A percentile compares a stretch with the other conserved stretches of the same genome.
Evolutionary conservation across 2,888 invertebrate species (phyloP).

Genomic region (Philhelius pedissequus): DNA sequence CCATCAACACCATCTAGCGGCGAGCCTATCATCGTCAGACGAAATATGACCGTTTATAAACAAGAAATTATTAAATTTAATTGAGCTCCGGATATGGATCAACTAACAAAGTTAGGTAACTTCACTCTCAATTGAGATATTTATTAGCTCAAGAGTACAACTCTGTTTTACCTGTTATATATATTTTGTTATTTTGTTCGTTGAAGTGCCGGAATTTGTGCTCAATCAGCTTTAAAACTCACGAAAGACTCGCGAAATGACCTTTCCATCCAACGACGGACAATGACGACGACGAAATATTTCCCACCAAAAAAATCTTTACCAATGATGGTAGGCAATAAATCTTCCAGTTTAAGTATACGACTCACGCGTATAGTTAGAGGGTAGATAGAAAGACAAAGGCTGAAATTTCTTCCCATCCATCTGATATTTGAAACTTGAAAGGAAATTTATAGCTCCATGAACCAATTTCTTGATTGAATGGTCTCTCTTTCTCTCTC

Average conservation of each 20-base stretch:
- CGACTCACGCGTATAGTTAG: background rate
- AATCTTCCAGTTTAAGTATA: background rate
- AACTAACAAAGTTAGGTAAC: slow-evolving; percentile 14
- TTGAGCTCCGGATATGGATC: slow-evolving; percentile 13
- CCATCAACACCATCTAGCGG: slow-evolving; percentile 34
- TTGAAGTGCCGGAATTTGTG: slow-evolving; percentile 29
- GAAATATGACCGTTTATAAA: slow-evolving; percentile 13
- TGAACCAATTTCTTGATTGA: slow-evolving; percentile 38
- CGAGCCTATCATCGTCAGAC: background rate
- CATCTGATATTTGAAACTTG: background rate
- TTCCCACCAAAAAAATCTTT: background rate
- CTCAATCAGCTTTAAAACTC: slow-evolving; percentile 11
- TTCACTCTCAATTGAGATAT: slow-evolving; percentile 21
- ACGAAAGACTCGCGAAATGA: background rate
- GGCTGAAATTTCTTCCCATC: slow-evolving; percentile 17
- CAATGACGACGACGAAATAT: slow-evolving; percentile 16
- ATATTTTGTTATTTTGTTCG: background rate
- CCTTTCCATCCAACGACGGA: slow-evolving; percentile 44
- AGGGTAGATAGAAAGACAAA: too few species aligned
- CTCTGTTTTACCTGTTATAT: background rate
- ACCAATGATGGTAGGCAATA: slow-evolving; percentile 18
- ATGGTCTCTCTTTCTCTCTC: background rate
- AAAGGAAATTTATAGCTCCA: slow-evolving; percentile 11
- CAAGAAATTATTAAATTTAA: slow-evolving; percentile 29
- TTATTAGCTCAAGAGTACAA: background rate